Evolutionary conservation across 2,797 vertebrate species (phyloP).

Genomic region (Poecilia velifera): DNA sequence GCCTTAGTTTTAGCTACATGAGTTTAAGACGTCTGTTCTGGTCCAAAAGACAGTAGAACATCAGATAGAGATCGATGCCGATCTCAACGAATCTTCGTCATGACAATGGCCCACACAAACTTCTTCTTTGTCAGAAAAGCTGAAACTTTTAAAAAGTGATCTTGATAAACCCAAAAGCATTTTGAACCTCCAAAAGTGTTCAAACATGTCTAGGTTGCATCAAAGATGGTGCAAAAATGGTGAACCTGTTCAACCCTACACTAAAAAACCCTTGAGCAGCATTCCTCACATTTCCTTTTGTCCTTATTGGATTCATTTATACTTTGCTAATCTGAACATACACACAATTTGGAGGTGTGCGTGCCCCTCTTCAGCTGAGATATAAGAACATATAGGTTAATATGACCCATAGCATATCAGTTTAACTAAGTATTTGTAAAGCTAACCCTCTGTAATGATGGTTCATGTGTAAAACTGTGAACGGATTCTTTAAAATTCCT

Average conservation of each 20-base stretch:
- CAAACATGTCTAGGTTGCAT: background rate
- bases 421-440: too few species aligned
- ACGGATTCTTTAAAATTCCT: background rate
- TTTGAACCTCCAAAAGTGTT: background rate
- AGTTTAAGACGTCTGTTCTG: background rate
- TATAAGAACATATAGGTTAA: background rate
- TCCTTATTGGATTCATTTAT: background rate
- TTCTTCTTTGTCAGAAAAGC: background rate
- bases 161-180: background rate
- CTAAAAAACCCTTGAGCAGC: background rate
- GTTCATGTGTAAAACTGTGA: background rate
- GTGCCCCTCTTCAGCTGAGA: background rate
- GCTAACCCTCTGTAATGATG: background rate
- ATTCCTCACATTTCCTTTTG: background rate
- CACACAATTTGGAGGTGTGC: background rate
- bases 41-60: background rate
- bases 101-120: background rate
- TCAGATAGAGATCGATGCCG: background rate
- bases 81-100: background rate
- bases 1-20: too few species aligned
- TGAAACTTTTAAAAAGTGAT: background rate
- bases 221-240: background rate
- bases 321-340: background rate
- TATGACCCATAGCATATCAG: background rate
- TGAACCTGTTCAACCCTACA: background rate